Evolutionary conservation across 2,113 vertebrate genomes (phyloP), one percentile per base, ranked within the genome.

Genomic region (Dunckerocampus dactyliophorus): DNA sequence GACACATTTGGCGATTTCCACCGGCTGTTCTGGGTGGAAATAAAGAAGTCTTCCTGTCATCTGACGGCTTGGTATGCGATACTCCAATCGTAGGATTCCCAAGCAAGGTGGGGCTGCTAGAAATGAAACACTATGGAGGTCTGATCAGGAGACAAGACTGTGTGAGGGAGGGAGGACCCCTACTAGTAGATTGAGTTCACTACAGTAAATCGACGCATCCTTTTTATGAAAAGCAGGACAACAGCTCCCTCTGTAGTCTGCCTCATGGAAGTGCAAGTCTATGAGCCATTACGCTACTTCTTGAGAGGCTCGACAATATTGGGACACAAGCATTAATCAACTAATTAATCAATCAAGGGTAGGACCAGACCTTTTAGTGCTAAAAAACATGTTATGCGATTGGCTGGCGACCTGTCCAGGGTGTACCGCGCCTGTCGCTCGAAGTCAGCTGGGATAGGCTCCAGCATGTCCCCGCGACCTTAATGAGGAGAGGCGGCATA

Each of bases 91-190:
- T 28, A 5, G 65, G 74, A 89, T 88, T 87, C 79, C 77, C 82
- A 49, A 60, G 37, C 63, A 65, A 88, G 88, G 83, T 68, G 71
- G 72, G 83, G 80, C 77, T 69, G 54, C 67, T 65, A 68, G 72
- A 77, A 52, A 59, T 39, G 37, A 7, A 22, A 6, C 31, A n/a
- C 58, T 13, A 28, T 21, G 37, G 67, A 50, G 50, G 63, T 8
- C 31, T 34, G 31, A 34, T 5, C 31, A 34, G 7, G 5, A 51
- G 49, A 7, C 6, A 67, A 53, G 59, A 8, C 51, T 59, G 45
- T 45, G 43, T 24, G 20, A 52, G 47, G 51, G 49, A 50, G 24
- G 51, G 15, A 17, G 31, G 76, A 48, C 80, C 22, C 71, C 88
- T 82, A 51, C 63, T 88, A 88, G 75, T 55, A 2, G 28, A 31